These are phyloP conservation scores for Amia ocellicauda DNA, from an alignment of 2,113 vertebrate genomes.

Conservation along the genomic window DNA sequence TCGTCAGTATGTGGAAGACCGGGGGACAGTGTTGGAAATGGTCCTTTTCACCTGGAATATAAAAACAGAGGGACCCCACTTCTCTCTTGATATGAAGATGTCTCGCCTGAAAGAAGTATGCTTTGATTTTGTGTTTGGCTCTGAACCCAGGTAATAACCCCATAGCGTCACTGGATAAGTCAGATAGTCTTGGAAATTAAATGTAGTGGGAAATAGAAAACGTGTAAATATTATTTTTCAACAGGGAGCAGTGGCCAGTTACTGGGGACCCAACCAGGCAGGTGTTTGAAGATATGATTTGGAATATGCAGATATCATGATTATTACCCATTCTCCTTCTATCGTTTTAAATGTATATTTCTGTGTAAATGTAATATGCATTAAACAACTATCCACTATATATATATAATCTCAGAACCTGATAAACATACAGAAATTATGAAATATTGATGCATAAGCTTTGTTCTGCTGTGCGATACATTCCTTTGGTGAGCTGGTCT, in stretches of 20 bases:
- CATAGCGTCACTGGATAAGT: neutral
- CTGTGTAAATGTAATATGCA: too few species aligned
- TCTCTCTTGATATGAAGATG: conserved; percentile 21
- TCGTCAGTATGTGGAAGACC: conserved; percentile 10
- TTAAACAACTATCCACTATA: too few species aligned
- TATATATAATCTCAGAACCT: too few species aligned
- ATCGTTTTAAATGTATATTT: too few species aligned
- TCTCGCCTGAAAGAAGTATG: conserved; percentile 22
- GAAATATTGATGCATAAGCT: too few species aligned
- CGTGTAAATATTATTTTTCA: neutral
- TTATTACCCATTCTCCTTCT: too few species aligned
- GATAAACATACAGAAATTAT: too few species aligned
- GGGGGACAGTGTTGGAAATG: neutral
- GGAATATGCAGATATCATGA: too few species aligned
- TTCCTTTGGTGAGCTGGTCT: too few species aligned
- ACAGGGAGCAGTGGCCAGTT: conserved; percentile 10
- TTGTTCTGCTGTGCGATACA: too few species aligned
- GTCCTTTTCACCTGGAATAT: conserved; percentile 22
- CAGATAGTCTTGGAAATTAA: neutral
- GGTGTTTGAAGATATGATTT: too few species aligned
- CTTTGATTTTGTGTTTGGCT: conserved; percentile 22
- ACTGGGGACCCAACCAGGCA: conserved; percentile 27
- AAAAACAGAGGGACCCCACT: conserved; percentile 6
- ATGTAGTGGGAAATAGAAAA: neutral
- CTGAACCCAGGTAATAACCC: conserved; percentile 22